Conservation (phyloP, 1,140 invertebrate genomes). For the Macrotrachela quadricornifera region DNA sequence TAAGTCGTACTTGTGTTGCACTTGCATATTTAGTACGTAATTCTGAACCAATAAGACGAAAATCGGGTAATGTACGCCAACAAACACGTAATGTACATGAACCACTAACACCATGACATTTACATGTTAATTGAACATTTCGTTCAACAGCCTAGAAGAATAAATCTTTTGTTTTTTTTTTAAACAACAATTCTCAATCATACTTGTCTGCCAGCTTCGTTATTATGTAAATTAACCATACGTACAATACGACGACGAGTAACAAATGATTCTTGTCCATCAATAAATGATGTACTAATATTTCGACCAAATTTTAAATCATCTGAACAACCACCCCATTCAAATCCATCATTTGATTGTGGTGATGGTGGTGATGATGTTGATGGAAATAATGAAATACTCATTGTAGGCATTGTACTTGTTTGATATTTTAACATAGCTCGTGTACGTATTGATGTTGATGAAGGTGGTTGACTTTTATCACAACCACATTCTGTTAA, state of each 20-base stretch:
- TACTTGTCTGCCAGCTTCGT: conserved; percentile 59
- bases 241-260: conserved; percentile 25
- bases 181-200: background rate
- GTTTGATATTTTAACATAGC: conserved; percentile 78
- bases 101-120: conserved; percentile 73
- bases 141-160: conserved; percentile 57
- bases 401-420: conserved; percentile 48
- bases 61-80: conserved; percentile 70
- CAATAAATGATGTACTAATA: background rate
- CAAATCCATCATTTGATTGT: conserved; percentile 35
- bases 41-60: conserved; percentile 68
- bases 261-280: conserved; percentile 5
- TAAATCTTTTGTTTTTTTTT: conserved; percentile 8
- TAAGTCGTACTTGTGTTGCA: conserved; percentile 71
- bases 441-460: conserved; percentile 44
- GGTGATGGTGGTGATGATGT: conserved; percentile 28
- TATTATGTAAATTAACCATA: conserved; percentile 81
- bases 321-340: conserved; percentile 45
- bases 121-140: conserved; percentile 65
- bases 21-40: conserved; percentile 66
- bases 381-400: conserved; percentile 17
- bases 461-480: conserved; percentile 37
- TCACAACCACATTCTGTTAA: conserved; percentile 69
- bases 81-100: conserved; percentile 77
- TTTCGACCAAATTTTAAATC: conserved; percentile 22